phyloP scores from a whole-genome alignment of 2,888 invertebrate genomes.

The Oeneis ivallda region DNA sequence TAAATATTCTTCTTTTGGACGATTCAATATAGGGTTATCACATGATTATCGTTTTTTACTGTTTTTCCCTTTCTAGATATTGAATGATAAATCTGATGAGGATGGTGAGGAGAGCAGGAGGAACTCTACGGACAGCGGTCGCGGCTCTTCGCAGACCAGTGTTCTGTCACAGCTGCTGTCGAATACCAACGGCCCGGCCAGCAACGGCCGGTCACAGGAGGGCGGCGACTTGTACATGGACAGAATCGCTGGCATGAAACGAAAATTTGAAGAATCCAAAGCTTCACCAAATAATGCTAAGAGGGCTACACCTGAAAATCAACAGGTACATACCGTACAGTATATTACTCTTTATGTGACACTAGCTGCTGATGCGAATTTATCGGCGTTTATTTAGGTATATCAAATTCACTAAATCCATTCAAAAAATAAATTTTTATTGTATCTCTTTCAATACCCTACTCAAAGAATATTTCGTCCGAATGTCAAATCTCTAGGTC shows the following conservation, averaged over 20 bases:
- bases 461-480: background rate
- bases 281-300: slow-evolving; percentile 83
- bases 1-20: no score
- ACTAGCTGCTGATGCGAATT: no score
- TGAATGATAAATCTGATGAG: slow-evolving; percentile 91
- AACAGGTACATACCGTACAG: slow-evolving; percentile 59
- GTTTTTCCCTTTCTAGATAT: slow-evolving; percentile 78
- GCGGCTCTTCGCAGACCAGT: slow-evolving; percentile 68
- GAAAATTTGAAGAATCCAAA: slow-evolving; percentile 81
- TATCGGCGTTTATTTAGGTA: no score
- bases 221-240: slow-evolving; percentile 63
- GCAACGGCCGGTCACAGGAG: slow-evolving; percentile 62
- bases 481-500: background rate
- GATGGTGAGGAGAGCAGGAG: slow-evolving; percentile 85
- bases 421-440: background rate
- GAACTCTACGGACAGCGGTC: slow-evolving; percentile 54
- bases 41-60: slow-evolving; percentile 7
- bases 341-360: no score
- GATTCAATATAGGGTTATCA: no score
- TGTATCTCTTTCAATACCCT: background rate
- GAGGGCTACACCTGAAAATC: slow-evolving; percentile 76
- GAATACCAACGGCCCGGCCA: slow-evolving; percentile 65
- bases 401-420: no score
- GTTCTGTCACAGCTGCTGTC: slow-evolving; percentile 79
- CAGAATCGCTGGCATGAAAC: slow-evolving; percentile 64